Conservation (phyloP, 2,797 vertebrate species). For the Helarctos malayanus region DNA sequence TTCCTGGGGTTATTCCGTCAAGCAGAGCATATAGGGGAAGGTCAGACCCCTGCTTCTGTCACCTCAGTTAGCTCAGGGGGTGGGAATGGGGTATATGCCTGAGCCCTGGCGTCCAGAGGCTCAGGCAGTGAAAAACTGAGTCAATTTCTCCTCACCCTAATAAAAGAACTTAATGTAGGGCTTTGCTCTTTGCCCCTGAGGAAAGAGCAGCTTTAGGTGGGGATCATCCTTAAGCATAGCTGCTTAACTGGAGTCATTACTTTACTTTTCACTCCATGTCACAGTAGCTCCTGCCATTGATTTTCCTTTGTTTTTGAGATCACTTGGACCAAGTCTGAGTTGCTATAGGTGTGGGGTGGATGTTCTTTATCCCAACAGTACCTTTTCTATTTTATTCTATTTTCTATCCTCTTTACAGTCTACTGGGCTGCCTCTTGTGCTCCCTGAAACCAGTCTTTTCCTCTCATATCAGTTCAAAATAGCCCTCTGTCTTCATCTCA, state of each 20-base stretch:
- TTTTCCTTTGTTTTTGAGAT: not conserved
- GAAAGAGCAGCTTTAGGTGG: not conserved
- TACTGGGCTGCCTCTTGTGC: not conserved
- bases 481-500: not conserved
- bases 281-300: not conserved
- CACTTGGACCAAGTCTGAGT: not conserved
- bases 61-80: not conserved
- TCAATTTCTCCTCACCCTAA: not conserved
- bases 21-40: not conserved
- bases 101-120: not conserved
- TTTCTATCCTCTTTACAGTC: not conserved
- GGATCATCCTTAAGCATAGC: not conserved
- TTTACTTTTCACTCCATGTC: not conserved
- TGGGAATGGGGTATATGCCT: not conserved
- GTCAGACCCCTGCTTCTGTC: not conserved
- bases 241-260: not conserved
- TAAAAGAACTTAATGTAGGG: not conserved
- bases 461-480: not conserved
- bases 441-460: not conserved
- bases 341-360: not conserved
- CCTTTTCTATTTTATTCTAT: not conserved
- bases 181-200: not conserved
- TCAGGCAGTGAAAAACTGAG: not conserved
- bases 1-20: not conserved
- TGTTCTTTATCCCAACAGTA: not conserved